Evolutionary conservation across 2,113 vertebrate species (phyloP).

Genomic region (Tursiops truncatus): DNA sequence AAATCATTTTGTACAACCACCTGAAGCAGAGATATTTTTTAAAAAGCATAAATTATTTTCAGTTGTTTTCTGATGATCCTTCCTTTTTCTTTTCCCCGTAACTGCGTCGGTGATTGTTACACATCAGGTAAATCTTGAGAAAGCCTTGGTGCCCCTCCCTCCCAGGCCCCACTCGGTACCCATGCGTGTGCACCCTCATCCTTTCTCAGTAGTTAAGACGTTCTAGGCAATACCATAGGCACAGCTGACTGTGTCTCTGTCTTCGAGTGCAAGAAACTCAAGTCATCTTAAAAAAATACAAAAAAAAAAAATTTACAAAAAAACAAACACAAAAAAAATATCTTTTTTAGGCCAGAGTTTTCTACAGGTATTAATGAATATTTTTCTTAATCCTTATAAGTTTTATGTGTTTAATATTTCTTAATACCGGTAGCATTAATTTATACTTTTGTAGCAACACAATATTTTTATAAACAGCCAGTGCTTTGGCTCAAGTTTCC

Average conservation of each 20-base stretch:
- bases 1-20: constrained; percentile 76
- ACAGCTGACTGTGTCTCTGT: constrained; percentile 77
- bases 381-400: constrained; percentile 92
- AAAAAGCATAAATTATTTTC: constrained; percentile 68
- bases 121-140: constrained; percentile 75
- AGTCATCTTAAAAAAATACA: constrained; percentile 87
- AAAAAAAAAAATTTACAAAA: constrained; percentile 87
- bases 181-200: constrained; percentile 79
- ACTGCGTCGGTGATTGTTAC: constrained; percentile 55
- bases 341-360: constrained; percentile 91
- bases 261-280: constrained; percentile 84
- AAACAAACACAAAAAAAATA: constrained; percentile 87
- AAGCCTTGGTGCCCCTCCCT: constrained; percentile 72
- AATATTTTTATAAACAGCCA: constrained; percentile 99
- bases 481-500: constrained; percentile 91
- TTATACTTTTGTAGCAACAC: constrained; percentile 99
- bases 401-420: constrained; percentile 93
- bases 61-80: constrained; percentile 68
- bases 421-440: constrained; percentile 99
- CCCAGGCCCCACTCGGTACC: constrained; percentile 65
- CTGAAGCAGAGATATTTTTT: constrained; percentile 72
- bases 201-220: constrained; percentile 84
- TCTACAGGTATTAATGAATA: constrained; percentile 93
- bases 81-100: background rate
- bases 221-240: constrained; percentile 88